These are phyloP conservation scores for Lepisosteus oculatus DNA, from an alignment of 2,113 vertebrate genomes.

Conservation along the genomic window DNA sequence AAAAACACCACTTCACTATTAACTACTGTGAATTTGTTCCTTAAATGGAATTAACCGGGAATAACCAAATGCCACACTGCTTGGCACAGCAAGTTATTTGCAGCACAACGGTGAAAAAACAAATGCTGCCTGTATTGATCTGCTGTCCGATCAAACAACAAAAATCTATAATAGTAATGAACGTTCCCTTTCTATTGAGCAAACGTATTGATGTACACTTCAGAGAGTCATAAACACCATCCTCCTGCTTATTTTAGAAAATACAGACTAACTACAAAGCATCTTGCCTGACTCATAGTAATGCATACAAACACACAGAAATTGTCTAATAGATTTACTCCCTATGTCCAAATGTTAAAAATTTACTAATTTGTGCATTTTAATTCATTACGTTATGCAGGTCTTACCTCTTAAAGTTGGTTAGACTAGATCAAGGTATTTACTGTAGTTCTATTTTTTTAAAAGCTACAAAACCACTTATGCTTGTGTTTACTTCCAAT, in stretches of 20 bases:
- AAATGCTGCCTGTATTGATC: constrained; percentile 22
- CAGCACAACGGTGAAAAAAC: constrained; percentile 16
- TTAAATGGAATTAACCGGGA: constrained; percentile 11
- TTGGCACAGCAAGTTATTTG: constrained; percentile 15
- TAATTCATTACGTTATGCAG: no score
- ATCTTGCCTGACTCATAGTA: not conserved
- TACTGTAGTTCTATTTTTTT: no score
- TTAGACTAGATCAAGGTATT: no score
- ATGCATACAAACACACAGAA: constrained; percentile 17
- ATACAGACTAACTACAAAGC: constrained; percentile 7
- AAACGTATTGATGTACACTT: constrained; percentile 28
- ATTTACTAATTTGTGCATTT: no score
- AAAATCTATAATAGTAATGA: constrained; percentile 36
- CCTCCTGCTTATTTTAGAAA: constrained; percentile 16
- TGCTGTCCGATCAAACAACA: constrained; percentile 24
- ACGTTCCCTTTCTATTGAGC: constrained; percentile 21
- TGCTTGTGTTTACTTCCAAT: no score
- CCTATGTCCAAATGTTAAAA: no score
- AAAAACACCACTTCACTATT: no score
- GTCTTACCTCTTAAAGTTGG: no score
- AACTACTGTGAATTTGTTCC: not conserved
- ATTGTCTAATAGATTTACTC: no score
- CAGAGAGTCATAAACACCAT: constrained; percentile 21
- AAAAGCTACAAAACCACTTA: no score
- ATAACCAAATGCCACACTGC: constrained; percentile 13